These are phyloP conservation scores for Corydoras maculifer DNA, from an alignment of 2,113 vertebrate genomes.

Conservation along the genomic window DNA sequence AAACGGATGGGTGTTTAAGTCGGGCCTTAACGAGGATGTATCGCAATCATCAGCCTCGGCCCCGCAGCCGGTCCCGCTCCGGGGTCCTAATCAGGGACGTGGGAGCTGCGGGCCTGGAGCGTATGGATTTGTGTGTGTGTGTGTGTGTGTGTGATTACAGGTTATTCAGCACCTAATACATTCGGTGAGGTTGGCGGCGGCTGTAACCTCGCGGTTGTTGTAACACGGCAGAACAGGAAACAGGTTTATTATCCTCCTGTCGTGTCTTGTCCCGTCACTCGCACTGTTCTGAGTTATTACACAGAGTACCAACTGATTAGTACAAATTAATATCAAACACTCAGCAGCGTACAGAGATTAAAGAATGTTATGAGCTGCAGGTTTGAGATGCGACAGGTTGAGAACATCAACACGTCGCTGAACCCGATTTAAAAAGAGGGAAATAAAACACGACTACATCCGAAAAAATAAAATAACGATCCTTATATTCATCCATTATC, in stretches of 20 bases:
- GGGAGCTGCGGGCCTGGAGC: background rate
- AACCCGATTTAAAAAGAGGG: too few species aligned
- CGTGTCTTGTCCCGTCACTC: conserved; percentile 16
- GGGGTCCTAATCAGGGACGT: conserved; percentile 22
- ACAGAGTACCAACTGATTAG: too few species aligned
- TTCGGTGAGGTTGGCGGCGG: conserved; percentile 37
- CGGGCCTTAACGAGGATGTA: conserved; percentile 55
- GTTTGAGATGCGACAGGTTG: too few species aligned
- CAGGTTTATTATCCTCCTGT: conserved; percentile 7
- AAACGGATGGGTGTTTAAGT: conserved; percentile 24
- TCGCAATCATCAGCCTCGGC: conserved; percentile 46
- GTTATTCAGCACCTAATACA: conserved; percentile 57
- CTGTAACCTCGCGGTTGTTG: conserved; percentile 33
- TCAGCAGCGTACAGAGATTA: too few species aligned
- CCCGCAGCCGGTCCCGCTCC: background rate
- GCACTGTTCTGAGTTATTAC: too few species aligned
- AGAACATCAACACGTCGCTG: too few species aligned
- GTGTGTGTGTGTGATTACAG: conserved; percentile 7
- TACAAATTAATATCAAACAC: too few species aligned
- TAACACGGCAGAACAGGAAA: conserved; percentile 11
- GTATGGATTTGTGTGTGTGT: background rate
- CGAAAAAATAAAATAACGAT: too few species aligned
- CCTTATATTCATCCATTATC: too few species aligned
- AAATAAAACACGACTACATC: too few species aligned
- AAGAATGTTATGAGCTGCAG: too few species aligned